phyloP scores from a whole-genome alignment of 2,113 vertebrate species.

The Pseudonaja textilis region DNA sequence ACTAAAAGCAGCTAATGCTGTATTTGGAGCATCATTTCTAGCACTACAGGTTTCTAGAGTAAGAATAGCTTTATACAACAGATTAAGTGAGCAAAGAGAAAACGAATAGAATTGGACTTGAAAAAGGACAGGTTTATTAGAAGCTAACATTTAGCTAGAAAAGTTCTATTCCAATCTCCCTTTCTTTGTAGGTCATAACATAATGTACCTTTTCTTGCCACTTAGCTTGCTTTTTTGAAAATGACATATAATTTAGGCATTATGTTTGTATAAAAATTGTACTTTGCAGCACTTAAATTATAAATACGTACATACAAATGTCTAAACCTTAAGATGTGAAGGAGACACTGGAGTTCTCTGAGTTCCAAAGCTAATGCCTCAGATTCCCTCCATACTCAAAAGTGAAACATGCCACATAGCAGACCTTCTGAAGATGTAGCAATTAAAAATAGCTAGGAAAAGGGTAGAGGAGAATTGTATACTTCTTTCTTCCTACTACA shows the following conservation, averaged over 20 bases:
- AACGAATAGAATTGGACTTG: not conserved
- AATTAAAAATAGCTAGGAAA: not conserved
- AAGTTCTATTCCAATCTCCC: not conserved
- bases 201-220: not conserved
- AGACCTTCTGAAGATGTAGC: not conserved
- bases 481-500: not conserved
- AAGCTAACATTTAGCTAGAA: not conserved
- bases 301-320: not conserved
- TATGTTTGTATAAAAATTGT: not conserved
- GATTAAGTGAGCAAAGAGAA: not conserved
- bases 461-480: not conserved
- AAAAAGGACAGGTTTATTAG: not conserved
- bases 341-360: no score
- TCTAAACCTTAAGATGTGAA: not conserved
- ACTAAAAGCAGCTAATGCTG: not conserved
- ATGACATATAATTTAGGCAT: not conserved
- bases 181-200: not conserved
- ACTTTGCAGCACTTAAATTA: not conserved
- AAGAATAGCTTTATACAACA: not conserved
- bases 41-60: not conserved
- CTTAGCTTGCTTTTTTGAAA: not conserved
- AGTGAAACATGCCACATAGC: not conserved
- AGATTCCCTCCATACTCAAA: not conserved
- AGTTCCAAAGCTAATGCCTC: not conserved
- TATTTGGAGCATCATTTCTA: not conserved